These are phyloP conservation scores for Falco peregrinus DNA, from an alignment of 2,797 vertebrate species.

Conservation along the genomic window DNA sequence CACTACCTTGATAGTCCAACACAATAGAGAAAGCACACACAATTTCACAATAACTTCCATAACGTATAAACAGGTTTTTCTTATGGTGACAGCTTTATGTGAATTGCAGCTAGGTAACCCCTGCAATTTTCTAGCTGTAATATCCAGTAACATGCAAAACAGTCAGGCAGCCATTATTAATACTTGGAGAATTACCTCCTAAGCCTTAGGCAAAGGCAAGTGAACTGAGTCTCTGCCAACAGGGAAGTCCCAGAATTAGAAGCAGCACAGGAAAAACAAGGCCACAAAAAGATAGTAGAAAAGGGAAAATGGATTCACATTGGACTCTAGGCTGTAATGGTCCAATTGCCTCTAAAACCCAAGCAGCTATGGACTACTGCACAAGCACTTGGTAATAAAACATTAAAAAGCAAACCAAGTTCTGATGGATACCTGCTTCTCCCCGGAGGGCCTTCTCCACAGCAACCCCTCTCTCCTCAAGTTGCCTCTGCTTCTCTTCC, in stretches of 20 bases:
- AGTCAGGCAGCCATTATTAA: neutral
- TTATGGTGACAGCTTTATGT: neutral
- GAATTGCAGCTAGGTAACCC: neutral
- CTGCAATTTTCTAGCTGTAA: constrained; percentile 13
- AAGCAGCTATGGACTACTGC: constrained; percentile 4
- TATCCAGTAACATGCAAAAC: neutral
- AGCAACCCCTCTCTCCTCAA: constrained; percentile 95
- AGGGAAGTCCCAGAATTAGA: constrained; percentile 1
- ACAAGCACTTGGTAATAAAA: constrained; percentile 19
- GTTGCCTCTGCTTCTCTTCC: constrained; percentile 97
- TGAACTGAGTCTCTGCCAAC: neutral
- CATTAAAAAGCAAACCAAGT: neutral
- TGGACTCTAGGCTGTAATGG: neutral
- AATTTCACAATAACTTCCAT: constrained; percentile 6
- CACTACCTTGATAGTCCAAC: constrained; percentile 36
- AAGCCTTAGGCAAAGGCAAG: neutral
- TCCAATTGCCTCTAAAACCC: neutral
- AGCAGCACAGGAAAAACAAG: neutral
- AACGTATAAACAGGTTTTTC: neutral
- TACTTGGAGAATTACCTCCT: neutral
- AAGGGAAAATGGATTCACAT: neutral
- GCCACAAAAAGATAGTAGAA: neutral
- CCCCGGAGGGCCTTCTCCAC: constrained; percentile 97
- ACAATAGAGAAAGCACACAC: constrained; percentile 45
- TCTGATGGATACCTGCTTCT: constrained; percentile 92